Conservation (phyloP, 2,113 vertebrate species). For the Formicarius rufipectus region DNA sequence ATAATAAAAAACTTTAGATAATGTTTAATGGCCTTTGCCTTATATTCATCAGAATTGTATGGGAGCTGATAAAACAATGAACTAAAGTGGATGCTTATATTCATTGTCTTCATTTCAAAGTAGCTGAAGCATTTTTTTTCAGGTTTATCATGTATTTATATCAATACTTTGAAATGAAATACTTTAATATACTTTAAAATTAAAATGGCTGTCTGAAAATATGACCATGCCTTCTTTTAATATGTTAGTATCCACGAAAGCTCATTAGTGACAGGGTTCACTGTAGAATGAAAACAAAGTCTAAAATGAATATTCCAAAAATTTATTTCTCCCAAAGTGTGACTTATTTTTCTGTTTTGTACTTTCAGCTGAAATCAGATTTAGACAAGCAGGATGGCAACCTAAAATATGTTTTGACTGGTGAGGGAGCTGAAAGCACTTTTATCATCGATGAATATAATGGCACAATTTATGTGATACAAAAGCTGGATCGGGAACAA, state of each 20-base stretch:
- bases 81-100: background rate
- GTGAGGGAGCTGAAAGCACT: constrained; percentile 82
- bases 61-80: background rate
- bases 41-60: background rate
- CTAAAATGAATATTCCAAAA: background rate
- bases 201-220: background rate
- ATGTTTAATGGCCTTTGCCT: background rate
- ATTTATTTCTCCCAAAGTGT: background rate
- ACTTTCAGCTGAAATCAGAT: constrained; percentile 84
- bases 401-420: constrained; percentile 82
- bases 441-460: constrained; percentile 82
- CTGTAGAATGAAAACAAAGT: background rate
- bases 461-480: constrained; percentile 78
- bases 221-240: background rate
- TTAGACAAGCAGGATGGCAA: constrained; percentile 78
- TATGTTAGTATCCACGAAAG: background rate
- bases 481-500: constrained; percentile 87
- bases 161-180: background rate
- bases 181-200: background rate
- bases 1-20: background rate
- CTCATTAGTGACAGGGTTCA: background rate
- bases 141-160: background rate
- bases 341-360: background rate
- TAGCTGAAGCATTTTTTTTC: background rate
- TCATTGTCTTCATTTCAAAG: background rate